Conservation (phyloP, 2,797 vertebrate genomes). For the Neoniphon sammara region DNA sequence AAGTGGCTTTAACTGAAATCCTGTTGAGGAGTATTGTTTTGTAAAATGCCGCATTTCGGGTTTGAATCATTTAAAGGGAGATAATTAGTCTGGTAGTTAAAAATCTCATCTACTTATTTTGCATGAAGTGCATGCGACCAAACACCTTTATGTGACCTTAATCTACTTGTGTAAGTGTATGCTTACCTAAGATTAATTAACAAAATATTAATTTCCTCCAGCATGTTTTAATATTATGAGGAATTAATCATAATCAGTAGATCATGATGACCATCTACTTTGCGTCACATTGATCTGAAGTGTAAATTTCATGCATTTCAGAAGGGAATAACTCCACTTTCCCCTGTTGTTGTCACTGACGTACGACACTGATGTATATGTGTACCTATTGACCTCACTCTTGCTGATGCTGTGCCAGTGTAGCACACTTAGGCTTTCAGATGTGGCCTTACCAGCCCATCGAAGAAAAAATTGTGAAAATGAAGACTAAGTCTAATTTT, state of each 20-base stretch:
- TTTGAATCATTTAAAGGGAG: conserved; percentile 27
- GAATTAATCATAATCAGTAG: neutral
- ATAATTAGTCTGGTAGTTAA: conserved; percentile 27
- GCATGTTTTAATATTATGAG: conserved; percentile 14
- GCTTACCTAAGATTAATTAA: conserved; percentile 30
- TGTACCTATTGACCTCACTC: no score
- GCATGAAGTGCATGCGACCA: conserved; percentile 37
- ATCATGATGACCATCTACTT: no score
- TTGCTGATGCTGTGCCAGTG: neutral
- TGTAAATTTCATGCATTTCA: neutral
- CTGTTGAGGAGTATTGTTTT: no score
- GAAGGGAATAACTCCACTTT: neutral
- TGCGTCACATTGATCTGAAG: neutral
- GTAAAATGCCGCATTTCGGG: neutral
- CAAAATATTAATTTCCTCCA: no score
- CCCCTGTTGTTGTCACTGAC: no score
- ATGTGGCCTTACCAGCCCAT: conserved; percentile 1
- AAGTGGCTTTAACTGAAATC: no score
- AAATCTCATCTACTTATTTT: conserved; percentile 33
- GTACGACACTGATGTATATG: no score
- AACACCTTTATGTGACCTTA: conserved; percentile 36
- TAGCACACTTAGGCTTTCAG: neutral
- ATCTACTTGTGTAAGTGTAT: conserved; percentile 30
- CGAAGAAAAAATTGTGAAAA: conserved; percentile 23
- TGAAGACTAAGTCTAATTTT: conserved; percentile 27